A percentile compares a stretch with the other conserved stretches of the same genome.
Evolutionary conservation across 1,140 invertebrate genomes (phyloP).

Genomic region (Cydia splendana): DNA sequence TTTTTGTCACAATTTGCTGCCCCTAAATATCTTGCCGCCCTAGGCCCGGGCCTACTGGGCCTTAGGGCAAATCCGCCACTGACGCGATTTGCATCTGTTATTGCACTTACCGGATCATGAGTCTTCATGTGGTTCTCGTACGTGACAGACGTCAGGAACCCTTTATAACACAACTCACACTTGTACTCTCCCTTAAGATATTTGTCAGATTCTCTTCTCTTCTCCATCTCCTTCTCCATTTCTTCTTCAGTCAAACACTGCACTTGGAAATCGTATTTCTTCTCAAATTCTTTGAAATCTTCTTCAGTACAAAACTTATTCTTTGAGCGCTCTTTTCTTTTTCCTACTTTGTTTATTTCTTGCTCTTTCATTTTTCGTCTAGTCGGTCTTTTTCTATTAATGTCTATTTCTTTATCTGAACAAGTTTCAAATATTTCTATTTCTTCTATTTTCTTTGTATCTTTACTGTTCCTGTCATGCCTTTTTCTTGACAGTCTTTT

Average conservation of each 20-base stretch:
- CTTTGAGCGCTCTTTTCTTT: neutral
- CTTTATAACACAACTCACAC: constrained; percentile 28
- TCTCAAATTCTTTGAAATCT: constrained; percentile 8
- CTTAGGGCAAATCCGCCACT: no score
- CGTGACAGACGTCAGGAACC: neutral
- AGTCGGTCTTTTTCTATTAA: neutral
- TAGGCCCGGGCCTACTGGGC: no score
- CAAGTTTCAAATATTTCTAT: neutral
- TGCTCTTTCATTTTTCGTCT: neutral
- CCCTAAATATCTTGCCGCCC: no score
- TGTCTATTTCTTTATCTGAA: neutral
- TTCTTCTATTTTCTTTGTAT: neutral
- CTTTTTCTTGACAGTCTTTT: neutral
- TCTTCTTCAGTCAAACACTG: constrained; percentile 21
- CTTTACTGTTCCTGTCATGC: neutral
- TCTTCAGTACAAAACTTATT: neutral
- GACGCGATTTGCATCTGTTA: no score
- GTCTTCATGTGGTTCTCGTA: constrained; percentile 24
- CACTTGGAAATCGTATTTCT: constrained; percentile 17
- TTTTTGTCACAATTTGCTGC: no score
- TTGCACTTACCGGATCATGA: constrained; percentile 12
- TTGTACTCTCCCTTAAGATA: constrained; percentile 21
- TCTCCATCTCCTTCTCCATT: constrained; percentile 11
- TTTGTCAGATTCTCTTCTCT: constrained; percentile 4
- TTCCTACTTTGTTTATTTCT: neutral